Evolutionary conservation across 1,140 invertebrate genomes (phyloP), one percentile per base, ranked within the genome.

Genomic region (Saccostrea glomerata): DNA sequence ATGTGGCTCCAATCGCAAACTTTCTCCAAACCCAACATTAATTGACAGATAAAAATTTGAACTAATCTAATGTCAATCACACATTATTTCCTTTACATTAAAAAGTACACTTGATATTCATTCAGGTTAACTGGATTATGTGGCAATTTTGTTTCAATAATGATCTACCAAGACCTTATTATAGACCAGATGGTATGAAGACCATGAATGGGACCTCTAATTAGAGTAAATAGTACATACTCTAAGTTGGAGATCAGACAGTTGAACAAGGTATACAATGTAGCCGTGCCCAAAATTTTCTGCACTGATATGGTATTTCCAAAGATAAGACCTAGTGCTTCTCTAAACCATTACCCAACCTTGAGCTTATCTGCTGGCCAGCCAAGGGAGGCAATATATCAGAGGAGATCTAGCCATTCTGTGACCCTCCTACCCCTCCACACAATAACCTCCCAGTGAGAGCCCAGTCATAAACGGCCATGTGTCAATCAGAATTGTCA

Each of bases 401-500:
- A 30, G 25, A 13, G 25, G 25, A 40, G 70, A 77, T 77, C 70
- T 30, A 77, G 70, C 25, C 70, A 36, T 25, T 30, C 58, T 36
- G 5, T 25, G 70, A 25, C 30, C 70, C 70, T 77, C 70, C 70
- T 12, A 77, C 25, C 25, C 70, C 23, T 36, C 23, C 23, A 77
- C 23, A 77, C 70, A 77, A 77, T 77, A 36, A 25, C 23, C 11
- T 13, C 70, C 70, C 70, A 36, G 70, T 77, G 11, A 2, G 70
- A 77, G 70, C 1, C 11, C 30, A 36, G 70, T 25, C 23, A 77
- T 77, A 77, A 77, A 77, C 25, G 30, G 25, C 70, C 70, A 77
- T 77, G 70, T 77, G 70, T 77, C 70, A 77, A 77, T 77, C 70
- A 25, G 11, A 77, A 77, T 77, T 25, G 70, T 77, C 70, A 77